A percentile compares a stretch with the other conserved stretches of the same genome.
phyloP scores from a whole-genome alignment of 1,140 invertebrate genomes.

The Potamilus streckersoni region DNA sequence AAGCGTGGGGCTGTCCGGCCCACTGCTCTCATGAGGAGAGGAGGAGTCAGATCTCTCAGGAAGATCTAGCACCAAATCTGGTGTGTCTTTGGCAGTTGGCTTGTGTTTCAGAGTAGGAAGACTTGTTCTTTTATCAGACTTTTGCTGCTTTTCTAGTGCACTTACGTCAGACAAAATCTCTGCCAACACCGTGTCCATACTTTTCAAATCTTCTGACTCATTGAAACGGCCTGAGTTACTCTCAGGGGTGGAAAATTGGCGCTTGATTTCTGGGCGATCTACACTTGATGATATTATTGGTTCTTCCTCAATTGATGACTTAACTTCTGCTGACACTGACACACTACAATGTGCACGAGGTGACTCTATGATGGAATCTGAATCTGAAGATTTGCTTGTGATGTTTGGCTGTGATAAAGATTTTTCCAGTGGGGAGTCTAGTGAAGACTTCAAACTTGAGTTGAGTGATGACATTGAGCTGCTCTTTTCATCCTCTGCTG shows the following conservation, averaged over 20 bases:
- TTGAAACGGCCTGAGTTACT: conserved; percentile 23
- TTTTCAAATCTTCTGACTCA: conserved; percentile 57
- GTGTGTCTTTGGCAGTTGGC: conserved; percentile 75
- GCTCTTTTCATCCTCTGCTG: conserved; percentile 36
- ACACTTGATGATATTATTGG: background rate
- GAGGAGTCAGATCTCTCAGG: conserved; percentile 68
- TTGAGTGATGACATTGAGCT: conserved; percentile 14
- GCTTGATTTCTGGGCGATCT: conserved; percentile 23
- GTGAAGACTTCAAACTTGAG: no score
- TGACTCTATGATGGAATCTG: conserved; percentile 3
- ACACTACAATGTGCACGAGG: conserved; percentile 1
- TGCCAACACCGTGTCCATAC: conserved; percentile 64
- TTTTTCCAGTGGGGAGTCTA: conserved; percentile 47
- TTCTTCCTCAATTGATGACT: conserved; percentile 6
- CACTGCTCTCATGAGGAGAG: conserved; percentile 45
- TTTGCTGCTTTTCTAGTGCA: conserved; percentile 61
- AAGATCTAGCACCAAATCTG: conserved; percentile 90
- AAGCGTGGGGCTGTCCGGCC: conserved; percentile 55
- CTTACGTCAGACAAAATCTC: conserved; percentile 64
- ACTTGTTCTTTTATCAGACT: conserved; percentile 55
- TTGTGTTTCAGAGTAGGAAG: conserved; percentile 66
- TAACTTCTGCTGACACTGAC: conserved; percentile 27
- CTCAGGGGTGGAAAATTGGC: conserved; percentile 32
- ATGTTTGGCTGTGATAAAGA: conserved; percentile 57
- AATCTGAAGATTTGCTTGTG: conserved; percentile 28